These are phyloP conservation scores for Acronicta psi DNA, from an alignment of 2,888 invertebrate species.

Conservation along the genomic window DNA sequence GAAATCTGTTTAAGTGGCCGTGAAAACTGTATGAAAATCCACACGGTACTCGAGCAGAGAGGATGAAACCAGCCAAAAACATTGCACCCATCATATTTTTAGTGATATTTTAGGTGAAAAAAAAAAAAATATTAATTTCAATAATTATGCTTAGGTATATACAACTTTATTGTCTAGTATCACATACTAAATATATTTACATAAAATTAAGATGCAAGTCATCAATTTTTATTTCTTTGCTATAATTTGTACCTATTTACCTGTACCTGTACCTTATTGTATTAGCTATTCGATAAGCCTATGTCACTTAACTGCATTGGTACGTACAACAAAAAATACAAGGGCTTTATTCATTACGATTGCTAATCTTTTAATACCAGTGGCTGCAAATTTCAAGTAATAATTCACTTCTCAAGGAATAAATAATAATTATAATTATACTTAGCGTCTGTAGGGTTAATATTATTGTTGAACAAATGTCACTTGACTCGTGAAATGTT, in stretches of 20 bases:
- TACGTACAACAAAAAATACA: neutral
- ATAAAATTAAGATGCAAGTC: no score
- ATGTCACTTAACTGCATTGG: neutral
- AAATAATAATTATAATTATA: constrained; percentile 15
- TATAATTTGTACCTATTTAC: neutral
- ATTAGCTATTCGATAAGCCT: neutral
- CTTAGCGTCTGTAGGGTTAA: constrained; percentile 14
- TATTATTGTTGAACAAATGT: constrained; percentile 14
- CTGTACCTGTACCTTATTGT: no score
- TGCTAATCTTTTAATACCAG: constrained; percentile 10
- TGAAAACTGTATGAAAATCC: constrained; percentile 37
- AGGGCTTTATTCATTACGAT: neutral
- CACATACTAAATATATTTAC: no score
- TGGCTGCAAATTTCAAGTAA: constrained; percentile 24
- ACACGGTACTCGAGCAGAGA: constrained; percentile 11
- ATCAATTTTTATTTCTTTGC: neutral
- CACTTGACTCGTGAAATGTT: constrained; percentile 10
- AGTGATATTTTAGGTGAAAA: constrained; percentile 8
- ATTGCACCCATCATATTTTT: constrained; percentile 18
- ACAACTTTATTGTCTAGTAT: no score
- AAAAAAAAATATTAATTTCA: neutral
- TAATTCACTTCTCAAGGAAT: constrained; percentile 24
- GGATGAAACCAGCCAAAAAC: constrained; percentile 11
- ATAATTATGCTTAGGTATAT: no score
- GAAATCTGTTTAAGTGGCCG: constrained; percentile 43